Conservation (phyloP, 2,113 vertebrate genomes). For the Thryonomys swinderianus region DNA sequence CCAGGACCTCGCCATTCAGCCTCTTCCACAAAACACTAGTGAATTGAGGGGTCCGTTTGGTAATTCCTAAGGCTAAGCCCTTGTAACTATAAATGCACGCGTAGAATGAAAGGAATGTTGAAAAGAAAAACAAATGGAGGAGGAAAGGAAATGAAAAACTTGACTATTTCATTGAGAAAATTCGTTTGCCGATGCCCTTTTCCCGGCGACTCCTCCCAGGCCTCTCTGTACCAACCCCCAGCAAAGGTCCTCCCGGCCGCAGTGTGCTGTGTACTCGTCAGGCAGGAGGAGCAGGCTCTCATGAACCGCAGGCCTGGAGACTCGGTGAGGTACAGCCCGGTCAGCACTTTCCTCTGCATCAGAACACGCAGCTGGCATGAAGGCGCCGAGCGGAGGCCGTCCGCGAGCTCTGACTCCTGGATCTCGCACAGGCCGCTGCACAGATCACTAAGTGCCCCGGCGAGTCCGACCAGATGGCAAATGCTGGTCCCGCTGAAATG, state of each 20-base stretch:
- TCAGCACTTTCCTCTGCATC: slow-evolving; percentile 81
- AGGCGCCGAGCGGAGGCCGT: slow-evolving; percentile 40
- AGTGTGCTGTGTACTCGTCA: slow-evolving; percentile 37
- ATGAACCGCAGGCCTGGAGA: slow-evolving; percentile 75
- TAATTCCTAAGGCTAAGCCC: slow-evolving; percentile 43
- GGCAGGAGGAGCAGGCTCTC: slow-evolving; percentile 68
- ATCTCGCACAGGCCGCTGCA: slow-evolving; percentile 38
- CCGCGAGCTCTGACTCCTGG: slow-evolving; percentile 18
- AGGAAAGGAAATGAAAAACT: slow-evolving; percentile 22
- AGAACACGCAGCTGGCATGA: slow-evolving; percentile 75
- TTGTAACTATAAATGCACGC: slow-evolving; percentile 50
- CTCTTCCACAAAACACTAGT: background rate
- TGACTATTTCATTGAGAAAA: slow-evolving; percentile 63
- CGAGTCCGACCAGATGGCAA: slow-evolving; percentile 62
- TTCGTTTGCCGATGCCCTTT: background rate
- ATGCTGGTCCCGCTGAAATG: slow-evolving; percentile 48
- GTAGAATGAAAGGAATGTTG: slow-evolving; percentile 51
- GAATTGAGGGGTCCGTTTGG: slow-evolving; percentile 54
- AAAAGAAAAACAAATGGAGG: slow-evolving; percentile 30
- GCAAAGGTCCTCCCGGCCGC: background rate
- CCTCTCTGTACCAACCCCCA: accelerated
- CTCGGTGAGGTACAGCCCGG: slow-evolving; percentile 76
- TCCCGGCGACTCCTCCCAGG: background rate
- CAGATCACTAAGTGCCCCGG: background rate
- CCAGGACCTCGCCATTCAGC: background rate